Evolutionary conservation across 2,888 invertebrate genomes (phyloP).

Genomic region (Microchrysa polita): DNA sequence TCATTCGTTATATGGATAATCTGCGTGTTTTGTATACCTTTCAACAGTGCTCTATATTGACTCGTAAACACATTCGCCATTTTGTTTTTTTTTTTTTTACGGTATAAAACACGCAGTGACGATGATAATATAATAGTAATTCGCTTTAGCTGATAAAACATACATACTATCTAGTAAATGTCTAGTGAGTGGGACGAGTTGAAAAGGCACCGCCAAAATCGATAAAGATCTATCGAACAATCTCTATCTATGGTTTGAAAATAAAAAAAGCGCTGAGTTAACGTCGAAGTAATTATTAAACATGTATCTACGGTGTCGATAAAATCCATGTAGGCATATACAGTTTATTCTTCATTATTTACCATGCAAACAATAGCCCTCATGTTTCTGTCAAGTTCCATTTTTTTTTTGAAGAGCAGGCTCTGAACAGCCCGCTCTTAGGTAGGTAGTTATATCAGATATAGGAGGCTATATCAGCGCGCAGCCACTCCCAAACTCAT

Average conservation of each 20-base stretch:
- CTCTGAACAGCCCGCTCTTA: background rate
- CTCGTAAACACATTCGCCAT: no score
- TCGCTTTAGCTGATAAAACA: constrained; percentile 17
- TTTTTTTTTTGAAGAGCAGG: constrained; percentile 17
- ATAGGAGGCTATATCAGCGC: no score
- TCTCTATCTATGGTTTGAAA: no score
- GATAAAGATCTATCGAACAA: constrained; percentile 36
- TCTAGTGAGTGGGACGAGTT: background rate
- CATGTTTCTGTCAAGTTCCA: constrained; percentile 40
- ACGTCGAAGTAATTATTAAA: constrained; percentile 40
- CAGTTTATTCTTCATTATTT: background rate
- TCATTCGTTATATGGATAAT: constrained; percentile 29
- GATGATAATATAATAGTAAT: constrained; percentile 13
- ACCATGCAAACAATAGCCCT: constrained; percentile 28
- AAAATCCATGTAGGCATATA: background rate
- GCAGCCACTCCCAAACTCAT: constrained; percentile 28
- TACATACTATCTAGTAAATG: no score
- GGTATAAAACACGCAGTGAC: constrained; percentile 3
- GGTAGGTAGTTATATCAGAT: background rate
- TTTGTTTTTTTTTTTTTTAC: no score
- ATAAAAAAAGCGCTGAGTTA: no score
- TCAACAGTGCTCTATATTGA: background rate
- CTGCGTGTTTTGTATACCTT: constrained; percentile 16
- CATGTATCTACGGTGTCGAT: constrained; percentile 1
- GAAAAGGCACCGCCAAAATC: constrained; percentile 23